These are phyloP conservation scores for Nymphalis polychloros DNA, from an alignment of 2,888 invertebrate genomes.

Conservation along the genomic window DNA sequence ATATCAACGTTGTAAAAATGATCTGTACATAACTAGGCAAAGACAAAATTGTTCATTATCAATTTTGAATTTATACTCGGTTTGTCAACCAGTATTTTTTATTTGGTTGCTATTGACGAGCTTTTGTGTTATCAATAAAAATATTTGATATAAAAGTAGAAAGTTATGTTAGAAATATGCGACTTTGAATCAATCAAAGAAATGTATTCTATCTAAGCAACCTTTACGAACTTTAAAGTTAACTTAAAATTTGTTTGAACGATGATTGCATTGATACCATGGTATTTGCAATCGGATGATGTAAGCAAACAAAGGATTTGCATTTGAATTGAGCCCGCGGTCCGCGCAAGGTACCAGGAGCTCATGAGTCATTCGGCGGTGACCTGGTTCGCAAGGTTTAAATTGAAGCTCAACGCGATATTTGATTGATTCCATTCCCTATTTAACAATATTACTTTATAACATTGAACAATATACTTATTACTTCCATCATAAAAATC, in stretches of 20 bases:
- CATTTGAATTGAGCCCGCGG: slow-evolving; percentile 10
- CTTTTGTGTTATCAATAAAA: too few species aligned
- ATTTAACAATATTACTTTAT: neutral
- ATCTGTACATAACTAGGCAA: neutral
- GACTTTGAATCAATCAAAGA: too few species aligned
- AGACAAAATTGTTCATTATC: too few species aligned
- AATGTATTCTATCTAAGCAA: neutral
- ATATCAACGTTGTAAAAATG: neutral
- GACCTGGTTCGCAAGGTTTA: slow-evolving; percentile 68
- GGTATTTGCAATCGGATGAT: slow-evolving; percentile 5
- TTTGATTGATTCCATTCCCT: slow-evolving; percentile 5
- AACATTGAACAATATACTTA: slow-evolving; percentile 1
- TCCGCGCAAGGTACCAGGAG: slow-evolving; percentile 28
- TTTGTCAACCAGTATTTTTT: too few species aligned
- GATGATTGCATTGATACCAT: slow-evolving; percentile 8
- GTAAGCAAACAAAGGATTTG: slow-evolving; percentile 17
- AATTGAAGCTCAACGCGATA: slow-evolving; percentile 11
- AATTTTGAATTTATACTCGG: too few species aligned
- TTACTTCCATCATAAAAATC: neutral
- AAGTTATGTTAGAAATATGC: too few species aligned
- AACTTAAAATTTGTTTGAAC: neutral
- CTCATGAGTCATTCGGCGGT: slow-evolving; percentile 50
- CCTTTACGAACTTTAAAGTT: neutral
- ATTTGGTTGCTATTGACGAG: too few species aligned
- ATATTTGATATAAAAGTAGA: too few species aligned